phyloP scores from a whole-genome alignment of 2,888 invertebrate genomes.

The Halocaridina rubra region DNA sequence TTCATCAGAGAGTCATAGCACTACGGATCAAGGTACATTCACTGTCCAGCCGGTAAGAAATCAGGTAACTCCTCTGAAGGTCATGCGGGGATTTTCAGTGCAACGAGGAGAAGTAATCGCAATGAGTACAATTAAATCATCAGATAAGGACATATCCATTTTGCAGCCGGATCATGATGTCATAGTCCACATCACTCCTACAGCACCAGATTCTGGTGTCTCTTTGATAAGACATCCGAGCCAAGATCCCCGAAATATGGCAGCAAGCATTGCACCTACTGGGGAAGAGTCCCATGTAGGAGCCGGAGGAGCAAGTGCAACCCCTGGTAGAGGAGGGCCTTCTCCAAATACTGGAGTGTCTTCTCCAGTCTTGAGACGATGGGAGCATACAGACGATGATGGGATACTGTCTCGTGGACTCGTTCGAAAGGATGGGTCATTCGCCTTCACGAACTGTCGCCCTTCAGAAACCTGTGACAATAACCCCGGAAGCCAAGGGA shows the following conservation, averaged over 20 bases:
- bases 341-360: too few species aligned
- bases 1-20: too few species aligned
- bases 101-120: slow-evolving; percentile 44
- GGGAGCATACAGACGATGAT: slow-evolving; percentile 55
- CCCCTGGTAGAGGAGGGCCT: background rate
- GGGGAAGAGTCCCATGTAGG: background rate
- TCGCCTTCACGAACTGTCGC: slow-evolving; percentile 59
- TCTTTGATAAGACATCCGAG: slow-evolving; percentile 9
- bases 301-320: background rate
- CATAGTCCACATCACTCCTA: slow-evolving; percentile 29
- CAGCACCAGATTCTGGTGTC: slow-evolving; percentile 11
- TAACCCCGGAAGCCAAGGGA: too few species aligned
- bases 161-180: slow-evolving; percentile 39
- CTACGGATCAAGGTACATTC: background rate
- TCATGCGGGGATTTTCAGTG: slow-evolving; percentile 31
- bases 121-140: slow-evolving; percentile 1
- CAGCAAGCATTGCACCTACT: background rate
- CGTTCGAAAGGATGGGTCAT: slow-evolving; percentile 59
- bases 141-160: background rate
- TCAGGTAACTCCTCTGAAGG: slow-evolving; percentile 16
- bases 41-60: background rate
- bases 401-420: slow-evolving; percentile 56
- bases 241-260: background rate
- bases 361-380: slow-evolving; percentile 45
- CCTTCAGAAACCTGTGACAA: slow-evolving; percentile 34